A percentile compares a stretch with the other conserved stretches of the same genome.
These are phyloP conservation scores for Antheraea pernyi DNA, from an alignment of 1,140 invertebrate species.

Conservation along the genomic window DNA sequence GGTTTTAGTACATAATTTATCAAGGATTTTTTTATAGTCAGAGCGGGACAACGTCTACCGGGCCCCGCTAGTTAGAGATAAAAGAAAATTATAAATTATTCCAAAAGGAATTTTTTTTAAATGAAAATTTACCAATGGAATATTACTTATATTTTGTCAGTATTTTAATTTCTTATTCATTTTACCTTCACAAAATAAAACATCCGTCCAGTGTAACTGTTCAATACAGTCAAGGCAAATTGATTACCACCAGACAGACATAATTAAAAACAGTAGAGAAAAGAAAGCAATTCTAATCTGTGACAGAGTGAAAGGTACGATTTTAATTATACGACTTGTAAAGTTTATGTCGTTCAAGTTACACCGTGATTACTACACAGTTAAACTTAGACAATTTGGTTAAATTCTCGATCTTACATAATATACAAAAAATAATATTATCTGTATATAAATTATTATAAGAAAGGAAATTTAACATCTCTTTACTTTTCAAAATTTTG, in stretches of 20 bases:
- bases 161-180: not conserved
- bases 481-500: no score
- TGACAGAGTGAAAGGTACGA: conserved; percentile 23
- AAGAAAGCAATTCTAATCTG: conserved; percentile 19
- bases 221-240: conserved; percentile 3
- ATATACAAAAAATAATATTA: no score
- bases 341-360: not conserved
- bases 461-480: no score
- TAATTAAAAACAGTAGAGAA: conserved; percentile 25
- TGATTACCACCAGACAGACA: conserved; percentile 6
- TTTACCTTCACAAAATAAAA: not conserved
- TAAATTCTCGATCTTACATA: not conserved
- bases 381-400: not conserved
- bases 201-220: not conserved
- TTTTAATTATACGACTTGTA: conserved; percentile 14
- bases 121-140: not conserved
- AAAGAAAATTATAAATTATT: not conserved
- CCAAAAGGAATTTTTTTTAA: not conserved
- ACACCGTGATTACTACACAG: not conserved
- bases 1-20: no score
- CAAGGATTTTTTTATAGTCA: no score
- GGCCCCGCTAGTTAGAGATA: no score
- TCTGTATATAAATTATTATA: no score
- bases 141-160: not conserved
- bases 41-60: no score